A percentile compares a stretch with the other conserved stretches of the same genome.
Conservation (phyloP, 2,888 invertebrate species). For the Parasteatoda lunata region DNA sequence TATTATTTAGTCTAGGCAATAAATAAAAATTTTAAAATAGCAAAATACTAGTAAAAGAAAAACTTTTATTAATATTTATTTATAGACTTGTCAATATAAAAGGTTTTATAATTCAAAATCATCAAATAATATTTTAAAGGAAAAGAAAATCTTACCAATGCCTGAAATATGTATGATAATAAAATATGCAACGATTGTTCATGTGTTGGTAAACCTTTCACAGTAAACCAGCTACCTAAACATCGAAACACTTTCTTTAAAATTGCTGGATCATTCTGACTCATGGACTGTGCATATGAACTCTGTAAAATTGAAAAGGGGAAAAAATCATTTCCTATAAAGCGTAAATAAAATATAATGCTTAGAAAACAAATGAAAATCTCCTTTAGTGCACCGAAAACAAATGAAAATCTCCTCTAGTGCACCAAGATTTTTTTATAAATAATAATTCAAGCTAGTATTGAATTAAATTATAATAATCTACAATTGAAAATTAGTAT, state of each 20-base stretch:
- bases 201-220: conserved; percentile 85
- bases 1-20: not conserved
- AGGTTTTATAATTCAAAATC: no score
- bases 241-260: conserved; percentile 84
- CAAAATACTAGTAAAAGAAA: no score
- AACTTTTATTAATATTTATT: no score
- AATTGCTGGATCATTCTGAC: conserved; percentile 77
- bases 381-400: no score
- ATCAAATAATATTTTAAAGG: no score
- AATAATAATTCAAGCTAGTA: no score
- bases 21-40: not conserved
- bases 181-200: conserved; percentile 74
- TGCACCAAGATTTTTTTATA: no score
- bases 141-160: conserved; percentile 40
- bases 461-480: no score
- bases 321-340: conserved; percentile 49
- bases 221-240: conserved; percentile 92
- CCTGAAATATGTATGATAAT: conserved; percentile 51
- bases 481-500: no score
- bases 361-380: no score
- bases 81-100: no score
- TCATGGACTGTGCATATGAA: conserved; percentile 82
- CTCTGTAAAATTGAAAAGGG: conserved; percentile 76
- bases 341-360: conserved; percentile 48
- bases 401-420: no score